Percentiles rank a stretch among this genome's conserved stretches.
These are phyloP conservation scores for Synergus japonicus DNA, from an alignment of 2,888 invertebrate genomes.

Conservation along the genomic window DNA sequence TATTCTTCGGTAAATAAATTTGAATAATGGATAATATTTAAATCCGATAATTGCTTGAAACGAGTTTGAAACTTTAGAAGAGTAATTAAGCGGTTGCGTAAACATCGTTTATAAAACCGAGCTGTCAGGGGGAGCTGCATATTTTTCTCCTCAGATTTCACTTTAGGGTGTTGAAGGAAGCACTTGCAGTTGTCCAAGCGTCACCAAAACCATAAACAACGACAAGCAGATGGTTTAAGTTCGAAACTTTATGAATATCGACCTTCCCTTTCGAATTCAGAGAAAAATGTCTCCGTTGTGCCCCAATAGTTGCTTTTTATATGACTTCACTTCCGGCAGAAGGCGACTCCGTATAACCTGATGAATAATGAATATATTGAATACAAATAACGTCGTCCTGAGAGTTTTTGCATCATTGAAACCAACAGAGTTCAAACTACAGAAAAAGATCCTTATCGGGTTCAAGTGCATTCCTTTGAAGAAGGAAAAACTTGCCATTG, in stretches of 20 bases:
- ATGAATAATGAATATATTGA: background rate
- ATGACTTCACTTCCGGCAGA: background rate
- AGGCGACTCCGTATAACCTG: background rate
- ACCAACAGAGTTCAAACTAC: background rate
- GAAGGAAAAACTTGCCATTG: background rate
- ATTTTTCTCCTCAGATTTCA: slow-evolving; percentile 13
- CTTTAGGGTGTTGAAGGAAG: background rate
- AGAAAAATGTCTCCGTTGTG: background rate
- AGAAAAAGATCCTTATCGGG: slow-evolving; percentile 15
- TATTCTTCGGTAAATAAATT: background rate
- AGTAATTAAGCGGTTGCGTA: slow-evolving; percentile 21
- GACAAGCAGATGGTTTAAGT: background rate
- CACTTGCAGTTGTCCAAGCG: slow-evolving; percentile 15
- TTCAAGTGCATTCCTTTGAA: background rate
- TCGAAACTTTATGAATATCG: background rate
- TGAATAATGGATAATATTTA: slow-evolving; percentile 4
- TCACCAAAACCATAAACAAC: slow-evolving; percentile 17
- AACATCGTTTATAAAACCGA: slow-evolving; percentile 27
- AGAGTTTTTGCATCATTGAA: slow-evolving; percentile 8
- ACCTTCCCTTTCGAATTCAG: background rate
- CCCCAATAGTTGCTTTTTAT: background rate
- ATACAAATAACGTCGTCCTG: background rate
- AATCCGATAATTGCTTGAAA: slow-evolving; percentile 11
- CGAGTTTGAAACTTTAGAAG: background rate
- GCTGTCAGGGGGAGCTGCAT: background rate